Conservation (phyloP, 2,113 vertebrate genomes). For the Hydropotes inermis region DNA sequence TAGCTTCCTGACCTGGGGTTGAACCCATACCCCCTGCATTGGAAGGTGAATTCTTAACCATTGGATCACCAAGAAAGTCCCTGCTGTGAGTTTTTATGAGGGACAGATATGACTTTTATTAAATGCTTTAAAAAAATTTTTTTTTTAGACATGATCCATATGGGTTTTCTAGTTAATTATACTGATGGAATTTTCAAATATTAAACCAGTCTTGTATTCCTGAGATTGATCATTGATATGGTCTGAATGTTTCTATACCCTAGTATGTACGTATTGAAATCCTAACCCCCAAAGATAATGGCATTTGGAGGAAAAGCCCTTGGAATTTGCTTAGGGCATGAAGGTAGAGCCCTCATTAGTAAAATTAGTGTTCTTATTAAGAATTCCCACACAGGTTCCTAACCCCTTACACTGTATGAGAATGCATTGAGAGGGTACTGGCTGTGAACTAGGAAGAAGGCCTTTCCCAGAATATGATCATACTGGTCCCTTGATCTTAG, state of each 20-base stretch:
- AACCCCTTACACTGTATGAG: background rate
- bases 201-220: background rate
- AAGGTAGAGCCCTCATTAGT: background rate
- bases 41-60: background rate
- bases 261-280: background rate
- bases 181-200: background rate
- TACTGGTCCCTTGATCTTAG: background rate
- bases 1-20: background rate
- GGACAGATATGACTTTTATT: background rate
- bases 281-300: background rate
- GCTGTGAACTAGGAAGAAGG: background rate
- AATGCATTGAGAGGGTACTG: background rate
- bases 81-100: background rate
- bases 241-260: background rate
- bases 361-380: background rate
- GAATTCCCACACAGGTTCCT: background rate
- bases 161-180: background rate
- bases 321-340: background rate
- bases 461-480: background rate
- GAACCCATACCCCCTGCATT: background rate
- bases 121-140: background rate
- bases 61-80: background rate
- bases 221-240: background rate
- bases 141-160: background rate
- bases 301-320: background rate